Conservation (phyloP, 1,140 invertebrate genomes). For the Eupeodes corollae region DNA sequence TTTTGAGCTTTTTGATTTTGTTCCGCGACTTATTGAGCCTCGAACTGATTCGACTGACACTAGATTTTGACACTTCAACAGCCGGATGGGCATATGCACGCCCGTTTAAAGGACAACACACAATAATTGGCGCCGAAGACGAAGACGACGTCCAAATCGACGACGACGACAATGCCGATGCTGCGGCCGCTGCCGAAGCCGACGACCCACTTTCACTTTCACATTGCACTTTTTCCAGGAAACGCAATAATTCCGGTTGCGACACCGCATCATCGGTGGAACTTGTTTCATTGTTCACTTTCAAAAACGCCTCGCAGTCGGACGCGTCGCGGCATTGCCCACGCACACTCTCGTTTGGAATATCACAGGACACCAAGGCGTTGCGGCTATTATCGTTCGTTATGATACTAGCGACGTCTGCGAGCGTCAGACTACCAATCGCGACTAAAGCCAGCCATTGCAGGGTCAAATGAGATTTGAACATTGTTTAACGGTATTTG, state of each 20-base stretch:
- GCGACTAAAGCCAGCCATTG: too few species aligned
- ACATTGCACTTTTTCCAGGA: conserved; percentile 33
- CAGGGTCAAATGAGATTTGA: too few species aligned
- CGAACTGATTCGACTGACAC: neutral
- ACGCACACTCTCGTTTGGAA: conserved; percentile 25
- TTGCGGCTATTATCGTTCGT: neutral
- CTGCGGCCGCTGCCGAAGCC: too few species aligned
- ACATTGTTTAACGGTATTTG: too few species aligned
- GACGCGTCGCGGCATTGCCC: conserved; percentile 24
- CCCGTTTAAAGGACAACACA: conserved; percentile 30
- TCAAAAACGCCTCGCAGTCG: conserved; percentile 24
- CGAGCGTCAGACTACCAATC: too few species aligned
- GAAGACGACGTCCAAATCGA: neutral
- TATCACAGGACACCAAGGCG: conserved; percentile 15
- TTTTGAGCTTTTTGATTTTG: conserved; percentile 28
- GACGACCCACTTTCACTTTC: conserved; percentile 8
- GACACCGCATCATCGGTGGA: conserved; percentile 1
- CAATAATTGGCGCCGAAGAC: conserved; percentile 2
- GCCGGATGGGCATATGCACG: conserved; percentile 28
- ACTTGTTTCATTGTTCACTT: conserved; percentile 17
- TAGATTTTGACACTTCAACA: conserved; percentile 24
- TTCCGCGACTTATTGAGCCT: conserved; percentile 12
- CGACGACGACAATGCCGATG: neutral
- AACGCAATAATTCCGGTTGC: conserved; percentile 30
- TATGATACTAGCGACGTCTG: neutral